These are phyloP conservation scores for Rhinolophus sinicus DNA, from an alignment of 2,113 vertebrate genomes.

Conservation along the genomic window DNA sequence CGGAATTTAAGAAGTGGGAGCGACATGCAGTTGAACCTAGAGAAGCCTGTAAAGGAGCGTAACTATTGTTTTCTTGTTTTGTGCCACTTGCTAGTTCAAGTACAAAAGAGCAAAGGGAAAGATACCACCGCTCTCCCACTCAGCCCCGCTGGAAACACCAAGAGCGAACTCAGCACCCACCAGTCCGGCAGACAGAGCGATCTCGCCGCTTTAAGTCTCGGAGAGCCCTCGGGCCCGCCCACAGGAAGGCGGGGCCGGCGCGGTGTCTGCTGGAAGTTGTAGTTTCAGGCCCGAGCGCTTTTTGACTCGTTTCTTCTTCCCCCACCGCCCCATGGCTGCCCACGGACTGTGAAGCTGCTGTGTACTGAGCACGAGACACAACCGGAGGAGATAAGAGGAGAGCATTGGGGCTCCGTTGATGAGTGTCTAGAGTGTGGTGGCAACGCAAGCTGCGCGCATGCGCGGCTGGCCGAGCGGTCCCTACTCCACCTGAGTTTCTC, in stretches of 20 bases:
- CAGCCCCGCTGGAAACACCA: fast-evolving
- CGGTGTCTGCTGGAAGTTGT: conserved; percentile 54
- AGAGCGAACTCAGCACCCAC: fast-evolving
- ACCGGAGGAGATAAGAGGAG: background rate
- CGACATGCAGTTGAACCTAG: background rate
- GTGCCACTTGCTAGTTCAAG: background rate
- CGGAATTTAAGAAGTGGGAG: background rate
- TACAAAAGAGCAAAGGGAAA: background rate
- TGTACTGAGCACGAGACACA: background rate
- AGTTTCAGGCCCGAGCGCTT: background rate
- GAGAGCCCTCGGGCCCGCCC: background rate
- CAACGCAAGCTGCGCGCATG: background rate
- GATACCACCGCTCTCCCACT: background rate
- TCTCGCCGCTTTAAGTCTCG: conserved; percentile 69
- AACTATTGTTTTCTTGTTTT: background rate
- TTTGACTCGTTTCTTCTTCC: fast-evolving
- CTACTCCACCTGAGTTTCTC: fast-evolving
- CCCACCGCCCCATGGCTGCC: fast-evolving
- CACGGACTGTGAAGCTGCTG: background rate
- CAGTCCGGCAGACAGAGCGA: fast-evolving
- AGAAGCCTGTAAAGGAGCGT: background rate
- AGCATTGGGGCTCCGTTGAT: background rate
- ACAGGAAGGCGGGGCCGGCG: background rate
- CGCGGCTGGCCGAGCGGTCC: background rate
- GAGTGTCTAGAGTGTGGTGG: background rate